Conservation (phyloP, 1,140 invertebrate genomes). For the Drosophila burlai region DNA sequence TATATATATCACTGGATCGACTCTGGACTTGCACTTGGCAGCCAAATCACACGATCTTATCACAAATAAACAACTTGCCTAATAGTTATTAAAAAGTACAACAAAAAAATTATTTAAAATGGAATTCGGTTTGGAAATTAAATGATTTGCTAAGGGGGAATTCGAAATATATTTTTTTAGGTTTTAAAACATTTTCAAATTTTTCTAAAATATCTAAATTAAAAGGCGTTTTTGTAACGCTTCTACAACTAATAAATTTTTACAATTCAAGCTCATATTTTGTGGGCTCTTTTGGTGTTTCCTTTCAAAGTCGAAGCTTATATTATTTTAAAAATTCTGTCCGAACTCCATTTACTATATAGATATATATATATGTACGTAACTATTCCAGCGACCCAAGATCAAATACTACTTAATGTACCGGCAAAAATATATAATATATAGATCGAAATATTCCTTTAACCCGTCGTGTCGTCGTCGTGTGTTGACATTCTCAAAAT, state of each 20-base stretch:
- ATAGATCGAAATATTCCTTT: constrained; percentile 9
- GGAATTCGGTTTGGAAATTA: not conserved
- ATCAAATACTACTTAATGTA: constrained; percentile 9
- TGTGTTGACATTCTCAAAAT: constrained; percentile 2
- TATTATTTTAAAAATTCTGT: not conserved
- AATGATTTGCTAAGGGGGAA: not conserved
- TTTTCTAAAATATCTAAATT: not conserved
- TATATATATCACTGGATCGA: constrained; percentile 65
- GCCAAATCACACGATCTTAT: constrained; percentile 52
- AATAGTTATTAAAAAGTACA: constrained; percentile 12
- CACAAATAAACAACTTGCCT: constrained; percentile 47
- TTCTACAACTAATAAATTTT: not conserved
- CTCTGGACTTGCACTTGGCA: constrained; percentile 1
- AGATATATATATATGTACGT: no score
- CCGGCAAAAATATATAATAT: constrained; percentile 8
- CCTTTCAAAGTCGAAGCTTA: not conserved
- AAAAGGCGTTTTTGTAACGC: not conserved
- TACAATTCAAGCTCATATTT: not conserved
- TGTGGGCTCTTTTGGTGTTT: not conserved
- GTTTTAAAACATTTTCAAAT: no score
- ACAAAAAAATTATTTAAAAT: not conserved
- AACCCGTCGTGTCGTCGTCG: not conserved
- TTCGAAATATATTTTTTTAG: no score
- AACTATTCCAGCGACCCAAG: constrained; percentile 5
- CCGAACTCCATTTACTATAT: not conserved